A percentile compares a stretch with the other conserved stretches of the same genome.
phyloP scores from a whole-genome alignment of 2,888 invertebrate genomes.

The Myopa tessellatipennis region DNA sequence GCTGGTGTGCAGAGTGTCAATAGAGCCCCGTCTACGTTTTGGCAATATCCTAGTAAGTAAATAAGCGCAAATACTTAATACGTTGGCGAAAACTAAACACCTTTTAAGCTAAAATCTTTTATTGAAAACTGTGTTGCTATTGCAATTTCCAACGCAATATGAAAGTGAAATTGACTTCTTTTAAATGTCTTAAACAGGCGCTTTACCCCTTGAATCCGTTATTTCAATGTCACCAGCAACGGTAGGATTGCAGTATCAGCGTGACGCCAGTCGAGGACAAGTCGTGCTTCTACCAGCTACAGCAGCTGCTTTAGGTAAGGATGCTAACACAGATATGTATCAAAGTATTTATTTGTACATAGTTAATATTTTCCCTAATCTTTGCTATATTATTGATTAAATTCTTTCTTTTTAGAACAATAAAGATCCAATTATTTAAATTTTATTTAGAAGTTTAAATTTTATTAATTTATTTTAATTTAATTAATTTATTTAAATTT shows the following conservation, averaged over 20 bases:
- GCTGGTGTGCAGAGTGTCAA: constrained; percentile 57
- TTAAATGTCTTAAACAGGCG: constrained; percentile 69
- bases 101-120: not conserved
- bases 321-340: not conserved
- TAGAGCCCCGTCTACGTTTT: constrained; percentile 71
- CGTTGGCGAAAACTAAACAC: not conserved
- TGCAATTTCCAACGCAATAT: not conserved
- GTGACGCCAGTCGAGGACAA: constrained; percentile 87
- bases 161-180: not conserved
- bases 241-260: constrained; percentile 86
- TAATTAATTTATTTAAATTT: constrained; percentile 1
- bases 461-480: not conserved
- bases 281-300: constrained; percentile 82
- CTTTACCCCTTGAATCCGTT: constrained; percentile 80
- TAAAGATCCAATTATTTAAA: not conserved
- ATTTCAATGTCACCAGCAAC: constrained; percentile 79
- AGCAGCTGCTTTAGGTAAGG: constrained; percentile 71
- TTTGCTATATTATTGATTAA: not conserved
- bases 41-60: constrained; percentile 83
- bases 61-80: not conserved
- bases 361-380: not conserved
- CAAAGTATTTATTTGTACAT: not conserved
- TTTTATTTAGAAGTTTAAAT: not conserved
- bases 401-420: no score
- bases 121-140: not conserved